phyloP scores from a whole-genome alignment of 1,140 invertebrate species.

The Ridgeia piscesae region DNA sequence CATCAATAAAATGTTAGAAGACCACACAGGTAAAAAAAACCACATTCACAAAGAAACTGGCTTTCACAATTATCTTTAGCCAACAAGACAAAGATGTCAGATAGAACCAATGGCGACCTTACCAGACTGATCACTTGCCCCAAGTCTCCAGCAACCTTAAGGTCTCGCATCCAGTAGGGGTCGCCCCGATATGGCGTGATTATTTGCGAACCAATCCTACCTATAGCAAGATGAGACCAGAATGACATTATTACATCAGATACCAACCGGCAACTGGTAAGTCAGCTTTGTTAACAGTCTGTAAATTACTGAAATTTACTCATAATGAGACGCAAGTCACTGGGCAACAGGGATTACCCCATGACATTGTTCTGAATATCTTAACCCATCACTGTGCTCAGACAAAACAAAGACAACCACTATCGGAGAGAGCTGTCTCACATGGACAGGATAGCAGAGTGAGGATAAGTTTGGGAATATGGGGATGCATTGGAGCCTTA shows the following conservation, averaged over 20 bases:
- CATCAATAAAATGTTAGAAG: background rate
- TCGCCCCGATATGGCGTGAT: conserved; percentile 92
- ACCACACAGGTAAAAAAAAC: background rate
- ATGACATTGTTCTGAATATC: background rate
- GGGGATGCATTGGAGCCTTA: no score
- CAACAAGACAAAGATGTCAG: conserved; percentile 14
- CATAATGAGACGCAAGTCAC: background rate
- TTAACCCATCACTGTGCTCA: no score
- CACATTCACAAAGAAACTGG: background rate
- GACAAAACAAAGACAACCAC: no score
- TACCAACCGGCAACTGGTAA: no score
- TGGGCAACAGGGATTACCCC: background rate
- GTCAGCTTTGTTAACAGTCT: background rate
- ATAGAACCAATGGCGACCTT: conserved; percentile 32
- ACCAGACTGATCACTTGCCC: conserved; percentile 86
- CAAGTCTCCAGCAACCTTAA: conserved; percentile 89
- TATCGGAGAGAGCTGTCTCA: no score
- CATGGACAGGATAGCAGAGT: no score
- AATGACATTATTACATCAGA: background rate
- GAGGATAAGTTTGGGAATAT: no score
- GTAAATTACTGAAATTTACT: background rate
- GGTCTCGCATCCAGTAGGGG: conserved; percentile 71
- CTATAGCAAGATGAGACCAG: conserved; percentile 43
- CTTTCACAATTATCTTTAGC: background rate
- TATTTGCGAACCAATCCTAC: conserved; percentile 70